Base-by-base conservation (phyloP, 2,797 vertebrate species). In the Siniperca scherzeri region DNA sequence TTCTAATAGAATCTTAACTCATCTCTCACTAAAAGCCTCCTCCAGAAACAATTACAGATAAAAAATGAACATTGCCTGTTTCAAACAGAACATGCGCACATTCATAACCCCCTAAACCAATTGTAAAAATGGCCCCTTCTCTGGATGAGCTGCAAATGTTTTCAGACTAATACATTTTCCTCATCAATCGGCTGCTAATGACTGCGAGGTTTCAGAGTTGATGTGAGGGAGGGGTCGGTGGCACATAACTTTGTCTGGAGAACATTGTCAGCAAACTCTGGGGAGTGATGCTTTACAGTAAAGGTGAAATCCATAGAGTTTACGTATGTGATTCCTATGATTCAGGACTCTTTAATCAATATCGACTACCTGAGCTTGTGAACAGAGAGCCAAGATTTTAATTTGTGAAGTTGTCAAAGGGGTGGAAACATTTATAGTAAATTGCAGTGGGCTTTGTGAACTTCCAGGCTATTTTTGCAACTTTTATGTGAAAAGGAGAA, bases 21-120 rank as follows among this genome's bases (percentile, higher is more conserved):
- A 94, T 91, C 90, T 93, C 91, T 87, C 81, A 85, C 94, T 95
- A 96, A 96, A 96, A 96, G 94, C 95, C 94, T 95, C 91, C 93
- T 93, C 88, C 91, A 90, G 92, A 93, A 95, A 96, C 95, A 94
- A 96, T 96, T 96, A 96, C 93, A 94, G 91, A 95, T 95, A 95
- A 95, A 91, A 93, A 95, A 96, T 95, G 93, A 94, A 90, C 91
- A 90, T 79, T 91, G 92, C 88, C 93, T 87, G 86, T 93, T 95
- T 94, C 91, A 88, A 95, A 94, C 87, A 67, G 91, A 94, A 91
- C 93, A 84, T 85, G 92, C 77, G 74, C 92, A 94, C 94, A 92
- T 93, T 93, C 93, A 95, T 95, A 96, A 95, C 84, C 86, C 83
- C 88, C 91, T 94, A 93, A 92, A 94, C 92, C 93, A 95, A 95